phyloP scores from a whole-genome alignment of 2,888 invertebrate genomes.

The Hofmannophila pseudospretella region DNA sequence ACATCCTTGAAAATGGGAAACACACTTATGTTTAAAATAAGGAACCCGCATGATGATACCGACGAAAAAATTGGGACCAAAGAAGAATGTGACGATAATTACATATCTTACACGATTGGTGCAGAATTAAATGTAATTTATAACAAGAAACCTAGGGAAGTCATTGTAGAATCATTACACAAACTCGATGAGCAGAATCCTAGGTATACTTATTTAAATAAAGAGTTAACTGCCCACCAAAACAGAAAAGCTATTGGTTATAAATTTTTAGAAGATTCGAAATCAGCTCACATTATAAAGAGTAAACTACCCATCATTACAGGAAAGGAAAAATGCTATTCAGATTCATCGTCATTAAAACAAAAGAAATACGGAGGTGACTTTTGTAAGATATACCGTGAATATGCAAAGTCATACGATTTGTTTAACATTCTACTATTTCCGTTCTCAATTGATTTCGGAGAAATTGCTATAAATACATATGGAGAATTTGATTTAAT shows the following conservation, averaged over 20 bases:
- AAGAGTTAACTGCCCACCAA: slow-evolving; percentile 30
- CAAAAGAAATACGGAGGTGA: slow-evolving; percentile 18
- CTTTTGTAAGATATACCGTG: slow-evolving; percentile 36
- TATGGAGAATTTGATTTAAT: slow-evolving; percentile 40
- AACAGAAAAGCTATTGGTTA: slow-evolving; percentile 31
- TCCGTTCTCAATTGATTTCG: slow-evolving; percentile 52
- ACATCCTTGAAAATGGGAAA: slow-evolving; percentile 39
- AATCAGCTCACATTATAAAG: slow-evolving; percentile 27
- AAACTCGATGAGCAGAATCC: slow-evolving; percentile 42
- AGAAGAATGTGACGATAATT: slow-evolving; percentile 30
- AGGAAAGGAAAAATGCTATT: slow-evolving; percentile 35
- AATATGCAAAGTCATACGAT: slow-evolving; percentile 35
- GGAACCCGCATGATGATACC: slow-evolving; percentile 39
- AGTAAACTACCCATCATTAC: slow-evolving; percentile 28
- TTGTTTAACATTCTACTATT: slow-evolving; percentile 43
- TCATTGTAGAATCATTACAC: slow-evolving; percentile 52
- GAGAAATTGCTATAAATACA: slow-evolving; percentile 47
- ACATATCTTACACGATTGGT: slow-evolving; percentile 38
- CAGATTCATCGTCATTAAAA: slow-evolving; percentile 16
- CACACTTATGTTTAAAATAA: slow-evolving; percentile 41
- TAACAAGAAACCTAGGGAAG: slow-evolving; percentile 25
- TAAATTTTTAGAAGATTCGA: slow-evolving; percentile 37
- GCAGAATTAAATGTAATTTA: slow-evolving; percentile 40
- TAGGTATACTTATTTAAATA: slow-evolving; percentile 43
- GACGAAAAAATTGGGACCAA: slow-evolving; percentile 15